Percentiles rank a stretch among this genome's conserved stretches.
Conservation (phyloP, 2,888 invertebrate genomes). For the Andrena hattorfiana region DNA sequence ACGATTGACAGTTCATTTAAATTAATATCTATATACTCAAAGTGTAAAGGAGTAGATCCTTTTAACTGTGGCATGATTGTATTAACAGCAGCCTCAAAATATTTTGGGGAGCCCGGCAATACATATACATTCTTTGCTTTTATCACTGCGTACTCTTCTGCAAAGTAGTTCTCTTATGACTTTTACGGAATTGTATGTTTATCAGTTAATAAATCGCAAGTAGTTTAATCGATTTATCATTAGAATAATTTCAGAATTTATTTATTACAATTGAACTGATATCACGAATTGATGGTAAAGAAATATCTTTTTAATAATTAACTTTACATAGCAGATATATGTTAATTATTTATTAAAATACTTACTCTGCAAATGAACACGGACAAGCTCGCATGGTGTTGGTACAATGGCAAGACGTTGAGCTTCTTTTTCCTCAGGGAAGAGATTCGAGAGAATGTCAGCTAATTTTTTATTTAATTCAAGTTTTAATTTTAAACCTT, state of each 20-base stretch:
- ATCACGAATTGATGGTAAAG: too few species aligned
- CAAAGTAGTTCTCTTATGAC: conserved; percentile 32
- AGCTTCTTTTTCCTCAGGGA: conserved; percentile 68
- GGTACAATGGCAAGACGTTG: conserved; percentile 76
- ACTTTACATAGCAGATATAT: neutral
- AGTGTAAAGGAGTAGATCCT: conserved; percentile 51
- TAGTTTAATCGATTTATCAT: neutral
- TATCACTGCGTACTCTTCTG: conserved; percentile 67
- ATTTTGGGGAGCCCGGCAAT: conserved; percentile 88
- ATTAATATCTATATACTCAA: conserved; percentile 71
- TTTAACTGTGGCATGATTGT: conserved; percentile 67
- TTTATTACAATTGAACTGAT: too few species aligned
- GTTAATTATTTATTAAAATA: conserved; percentile 9
- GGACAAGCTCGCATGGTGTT: conserved; percentile 74
- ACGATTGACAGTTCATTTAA: conserved; percentile 74
- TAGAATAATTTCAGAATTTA: too few species aligned
- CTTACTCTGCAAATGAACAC: conserved; percentile 66
- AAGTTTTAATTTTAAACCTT: conserved; percentile 82
- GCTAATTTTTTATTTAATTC: conserved; percentile 79
- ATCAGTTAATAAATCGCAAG: neutral
- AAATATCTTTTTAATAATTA: neutral
- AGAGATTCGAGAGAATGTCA: conserved; percentile 71
- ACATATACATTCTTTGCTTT: conserved; percentile 87
- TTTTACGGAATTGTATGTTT: neutral
- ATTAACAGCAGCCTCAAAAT: conserved; percentile 78